Evolutionary conservation across 2,113 vertebrate genomes (phyloP), one percentile per base, ranked within the genome.

Genomic region (Macroglossus sobrinus): DNA sequence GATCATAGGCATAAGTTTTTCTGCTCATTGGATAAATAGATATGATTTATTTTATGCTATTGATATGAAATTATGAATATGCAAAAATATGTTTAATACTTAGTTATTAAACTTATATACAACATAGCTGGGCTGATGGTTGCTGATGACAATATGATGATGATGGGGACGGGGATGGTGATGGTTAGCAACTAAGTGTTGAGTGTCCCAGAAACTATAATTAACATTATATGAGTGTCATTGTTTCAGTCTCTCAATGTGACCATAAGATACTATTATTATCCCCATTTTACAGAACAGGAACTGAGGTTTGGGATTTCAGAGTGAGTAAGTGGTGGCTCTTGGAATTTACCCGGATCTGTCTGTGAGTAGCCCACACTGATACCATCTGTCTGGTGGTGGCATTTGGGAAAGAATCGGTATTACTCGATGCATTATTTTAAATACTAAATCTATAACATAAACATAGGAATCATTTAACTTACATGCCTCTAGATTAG

Each of bases 391-490:
- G 75, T 84, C 71, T 12, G 26, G 64, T 43, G 38, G 35, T 84
- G 81, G 53, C 8, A 45, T 90, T 95, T 96, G 53, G 89, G 66
- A 93, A 96, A 84, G 15, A 91, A 40, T 50, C 35, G 81, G 47
- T 50, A 92, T 92, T 69, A 78, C 43, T 86, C 76, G 24, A 72
- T 50, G 16, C 53, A 87, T 33, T 35, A 75, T 63, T 93, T 90
- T 8, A 63, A 95, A 92, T n/a, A 80, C 7, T 71, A 82, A 89
- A 78, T 68, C 55, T 64, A 90, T 11, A 40, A 68, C 72, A 92
- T 86, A 50, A 86, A 26, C 53, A 22, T 71, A 78, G 22, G 9
- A 87, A 30, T 84, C 69, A 84, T 85, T 97, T 89, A 86, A 74
- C 80, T 95, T 74, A 61, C 9, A 92, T 75, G 35, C 28, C 68